A percentile compares a stretch with the other conserved stretches of the same genome.
phyloP scores from a whole-genome alignment of 2,797 vertebrate species.

The Poliocrania exsul region DNA sequence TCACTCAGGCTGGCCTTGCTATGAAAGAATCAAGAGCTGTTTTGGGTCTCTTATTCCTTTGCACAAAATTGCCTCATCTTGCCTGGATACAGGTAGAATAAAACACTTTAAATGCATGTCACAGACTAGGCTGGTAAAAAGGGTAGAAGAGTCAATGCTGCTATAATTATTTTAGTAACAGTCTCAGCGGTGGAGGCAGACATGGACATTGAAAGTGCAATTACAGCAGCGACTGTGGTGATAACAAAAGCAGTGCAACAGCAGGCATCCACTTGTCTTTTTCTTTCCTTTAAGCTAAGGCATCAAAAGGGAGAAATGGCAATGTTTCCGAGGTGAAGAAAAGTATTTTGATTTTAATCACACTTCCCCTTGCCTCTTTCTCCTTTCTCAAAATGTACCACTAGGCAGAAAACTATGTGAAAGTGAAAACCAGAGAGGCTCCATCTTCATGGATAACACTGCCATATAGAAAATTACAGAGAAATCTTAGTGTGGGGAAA shows the following conservation, averaged over 20 bases:
- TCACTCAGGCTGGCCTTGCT: neutral
- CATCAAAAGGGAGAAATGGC: neutral
- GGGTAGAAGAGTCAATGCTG: neutral
- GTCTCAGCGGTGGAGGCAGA: neutral
- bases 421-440: neutral
- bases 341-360: constrained; percentile 18
- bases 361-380: neutral
- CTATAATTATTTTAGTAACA: constrained; percentile 19
- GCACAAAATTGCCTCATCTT: neutral
- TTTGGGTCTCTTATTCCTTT: neutral
- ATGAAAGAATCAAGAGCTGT: neutral
- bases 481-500: neutral
- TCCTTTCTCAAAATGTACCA: neutral
- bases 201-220: neutral
- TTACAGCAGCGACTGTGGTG: neutral
- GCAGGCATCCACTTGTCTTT: neutral
- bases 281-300: constrained; percentile 8
- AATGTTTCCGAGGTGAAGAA: neutral
- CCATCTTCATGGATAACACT: neutral
- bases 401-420: neutral
- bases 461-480: neutral
- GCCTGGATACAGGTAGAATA: neutral
- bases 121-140: neutral
- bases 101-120: constrained; percentile 16
- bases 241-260: constrained; percentile 1